These are phyloP conservation scores for Calliphora vomitoria DNA, from an alignment of 2,888 invertebrate species.

Conservation along the genomic window DNA sequence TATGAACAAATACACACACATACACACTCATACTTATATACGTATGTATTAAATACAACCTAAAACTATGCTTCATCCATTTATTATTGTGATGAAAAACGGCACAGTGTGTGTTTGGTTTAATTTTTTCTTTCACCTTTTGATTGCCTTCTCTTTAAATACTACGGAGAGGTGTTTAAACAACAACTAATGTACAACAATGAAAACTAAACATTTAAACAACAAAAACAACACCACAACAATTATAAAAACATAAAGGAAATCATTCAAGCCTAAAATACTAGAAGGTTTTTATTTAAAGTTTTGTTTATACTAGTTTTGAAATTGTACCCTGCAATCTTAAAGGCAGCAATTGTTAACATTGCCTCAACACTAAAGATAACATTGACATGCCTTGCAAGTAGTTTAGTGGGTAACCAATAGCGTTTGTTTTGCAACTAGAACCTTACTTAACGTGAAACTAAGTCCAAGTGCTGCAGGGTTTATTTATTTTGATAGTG, in stretches of 20 bases:
- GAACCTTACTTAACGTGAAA: too few species aligned
- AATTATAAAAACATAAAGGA: constrained; percentile 72
- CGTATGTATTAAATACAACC: neutral
- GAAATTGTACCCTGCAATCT: constrained; percentile 15
- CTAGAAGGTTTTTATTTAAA: constrained; percentile 61
- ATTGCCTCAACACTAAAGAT: too few species aligned
- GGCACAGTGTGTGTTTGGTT: neutral
- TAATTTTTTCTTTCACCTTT: constrained; percentile 31
- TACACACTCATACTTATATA: too few species aligned
- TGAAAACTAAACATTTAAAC: constrained; percentile 31
- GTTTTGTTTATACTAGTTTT: constrained; percentile 20
- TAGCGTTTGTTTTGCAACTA: too few species aligned
- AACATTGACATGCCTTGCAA: too few species aligned
- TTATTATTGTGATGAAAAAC: neutral
- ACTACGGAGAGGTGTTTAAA: constrained; percentile 35
- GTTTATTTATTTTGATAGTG: neutral
- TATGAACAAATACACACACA: neutral
- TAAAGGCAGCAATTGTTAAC: neutral
- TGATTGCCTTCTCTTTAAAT: constrained; percentile 31
- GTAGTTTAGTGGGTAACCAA: too few species aligned
- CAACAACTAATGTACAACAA: constrained; percentile 37
- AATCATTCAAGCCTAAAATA: constrained; percentile 69
- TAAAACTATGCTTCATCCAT: constrained; percentile 17
- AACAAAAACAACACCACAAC: constrained; percentile 45
- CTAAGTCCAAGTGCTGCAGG: neutral